A percentile compares a stretch with the other conserved stretches of the same genome.
phyloP scores from a whole-genome alignment of 2,113 vertebrate genomes.

The Callipepla californica region DNA sequence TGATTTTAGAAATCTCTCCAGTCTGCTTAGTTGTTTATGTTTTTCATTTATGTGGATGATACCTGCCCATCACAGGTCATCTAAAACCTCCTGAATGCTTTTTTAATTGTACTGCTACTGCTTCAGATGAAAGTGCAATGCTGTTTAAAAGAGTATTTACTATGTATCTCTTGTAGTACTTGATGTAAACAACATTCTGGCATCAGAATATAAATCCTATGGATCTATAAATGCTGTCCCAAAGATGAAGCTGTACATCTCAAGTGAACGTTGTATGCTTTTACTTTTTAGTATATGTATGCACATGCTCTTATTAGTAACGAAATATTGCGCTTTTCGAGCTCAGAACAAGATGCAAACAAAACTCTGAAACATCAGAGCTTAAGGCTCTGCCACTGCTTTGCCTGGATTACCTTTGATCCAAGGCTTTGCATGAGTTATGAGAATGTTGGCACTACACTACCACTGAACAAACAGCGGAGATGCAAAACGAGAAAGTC shows the following conservation, averaged over 20 bases:
- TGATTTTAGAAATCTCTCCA: not conserved
- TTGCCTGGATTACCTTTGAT: not conserved
- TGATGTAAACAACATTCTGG: not conserved
- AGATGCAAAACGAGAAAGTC: not conserved
- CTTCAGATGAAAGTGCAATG: not conserved
- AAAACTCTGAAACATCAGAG: not conserved
- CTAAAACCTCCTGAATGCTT: not conserved
- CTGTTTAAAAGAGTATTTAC: not conserved
- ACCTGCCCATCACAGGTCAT: not conserved
- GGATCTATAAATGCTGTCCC: not conserved
- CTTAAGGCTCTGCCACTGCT: not conserved
- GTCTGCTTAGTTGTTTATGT: not conserved
- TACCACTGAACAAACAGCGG: not conserved
- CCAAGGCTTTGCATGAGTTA: not conserved
- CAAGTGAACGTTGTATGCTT: not conserved
- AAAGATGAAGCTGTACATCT: not conserved
- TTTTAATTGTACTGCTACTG: not conserved
- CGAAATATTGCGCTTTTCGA: not conserved
- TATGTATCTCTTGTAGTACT: not conserved
- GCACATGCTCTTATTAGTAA: fast-evolving
- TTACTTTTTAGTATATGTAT: not conserved
- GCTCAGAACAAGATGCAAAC: not conserved
- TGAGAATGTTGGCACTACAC: not conserved
- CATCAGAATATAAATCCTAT: not conserved
- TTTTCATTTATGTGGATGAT: not conserved